Base-by-base conservation (phyloP, 1,140 invertebrate genomes). In the Aethina tumida region DNA sequence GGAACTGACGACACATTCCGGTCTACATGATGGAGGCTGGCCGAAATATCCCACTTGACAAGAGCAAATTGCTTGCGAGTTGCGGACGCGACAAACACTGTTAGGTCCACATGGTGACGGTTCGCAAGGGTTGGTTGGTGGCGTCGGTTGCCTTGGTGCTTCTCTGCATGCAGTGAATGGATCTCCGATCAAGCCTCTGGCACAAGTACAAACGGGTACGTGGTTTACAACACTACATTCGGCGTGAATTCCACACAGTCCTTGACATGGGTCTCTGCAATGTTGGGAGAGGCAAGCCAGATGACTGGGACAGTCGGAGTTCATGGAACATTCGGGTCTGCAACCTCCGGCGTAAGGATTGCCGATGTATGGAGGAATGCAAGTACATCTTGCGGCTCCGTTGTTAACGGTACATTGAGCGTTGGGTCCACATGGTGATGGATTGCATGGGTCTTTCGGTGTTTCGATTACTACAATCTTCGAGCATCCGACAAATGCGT, bases 291-390 rank as follows among this genome's bases (percentile, higher is more conserved):
- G 69, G 63, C 89, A 93, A 18, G 84, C 77, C 39, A 82, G 65
- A 41, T 84, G 71, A 44, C 76, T 77, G 1, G 79, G 69, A 58
- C 89, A 93, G 47, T 92, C 85, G 2, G 77, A 72, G 55, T 81
- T 84, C 27, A 78, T 70, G 1, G 81, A 69, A 60, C 85, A 89
- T 60, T 89, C 84, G 0, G 84, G 82, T 42, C 77, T 75, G 47
- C 84, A 84, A 14, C 79, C 81, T 5, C 77, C 77, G 3, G 70
- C 70, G 48, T 84, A 84, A 0, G 81, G 79, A 66, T 86, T 83
- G 15, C 86, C 86, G 33, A 85, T 75, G 52, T 89, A 88, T 0
- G 85, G 86, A 41, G 84, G 82, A 52, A 88, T 84, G 55, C 87
- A 91, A 9, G 71, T 71, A 55, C 87, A 91, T 41, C 76, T 69